Evolutionary conservation across 2,888 invertebrate genomes (phyloP), one percentile per base, ranked within the genome.

Genomic region (Apamea epomidion): DNA sequence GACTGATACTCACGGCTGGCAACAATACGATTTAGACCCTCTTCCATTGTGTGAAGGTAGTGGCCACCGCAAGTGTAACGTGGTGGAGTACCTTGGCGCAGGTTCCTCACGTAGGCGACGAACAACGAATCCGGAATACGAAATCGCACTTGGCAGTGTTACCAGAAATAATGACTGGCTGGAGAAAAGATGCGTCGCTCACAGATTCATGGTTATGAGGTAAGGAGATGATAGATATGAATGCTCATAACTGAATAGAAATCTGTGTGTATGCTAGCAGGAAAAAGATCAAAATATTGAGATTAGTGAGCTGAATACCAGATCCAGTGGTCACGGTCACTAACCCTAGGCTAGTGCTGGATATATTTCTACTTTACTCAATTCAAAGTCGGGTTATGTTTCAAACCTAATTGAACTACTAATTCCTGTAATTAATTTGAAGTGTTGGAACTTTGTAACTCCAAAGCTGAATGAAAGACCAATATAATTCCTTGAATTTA

Each of bases 101-200:
- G 74, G 84, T 74, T 88, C 78, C 85, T 89, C 91, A 88, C 91
- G 91, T 91, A 90, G 83, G 62, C 84, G 74, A 85, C 77, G 81
- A 81, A 73, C 77, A 80, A 87, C 86, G 81, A 74, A 77, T 81
- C 25, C 80, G 37, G 91, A 91, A 91, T 91, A 91, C 85, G 71
- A 88, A 90, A 86, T 87, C 75, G 65, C 45, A 81, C 81, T 89
- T 85, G 88, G 81, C 85, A 87, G 64, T 82, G 70, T 80, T 73
- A 77, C 77, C 75, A 58, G 75, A 80, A 76, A 80, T 84, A 81
- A 85, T 89, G 72, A 84, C 74, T 74, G 71, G 51, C 62, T 74
- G 70, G 32, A 62, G 70, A 87, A 78, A 79, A 81, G 71, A 69
- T 60, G 62, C 48, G n/a, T 67, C 12, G 42, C n/a, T 58, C 62